Conservation (phyloP, 2,797 vertebrate species). For the Coendou prehensilis region DNA sequence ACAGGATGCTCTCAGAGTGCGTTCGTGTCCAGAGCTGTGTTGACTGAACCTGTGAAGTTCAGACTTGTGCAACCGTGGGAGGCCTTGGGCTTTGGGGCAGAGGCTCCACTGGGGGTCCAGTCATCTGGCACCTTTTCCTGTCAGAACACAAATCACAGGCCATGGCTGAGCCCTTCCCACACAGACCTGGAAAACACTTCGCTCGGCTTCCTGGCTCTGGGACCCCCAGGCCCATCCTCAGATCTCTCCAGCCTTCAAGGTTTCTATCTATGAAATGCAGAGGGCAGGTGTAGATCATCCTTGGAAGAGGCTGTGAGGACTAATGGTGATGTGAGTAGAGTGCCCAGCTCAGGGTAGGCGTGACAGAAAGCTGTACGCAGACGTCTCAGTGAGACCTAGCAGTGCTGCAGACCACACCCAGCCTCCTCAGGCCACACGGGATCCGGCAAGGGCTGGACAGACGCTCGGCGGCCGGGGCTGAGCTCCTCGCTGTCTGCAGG, state of each 20-base stretch:
- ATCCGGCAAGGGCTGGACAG: neutral
- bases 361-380: neutral
- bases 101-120: neutral
- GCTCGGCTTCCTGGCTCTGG: neutral
- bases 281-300: neutral
- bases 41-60: neutral
- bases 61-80: neutral
- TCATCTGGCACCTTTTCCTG: neutral
- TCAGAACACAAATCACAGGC: neutral
- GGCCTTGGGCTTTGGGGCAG: neutral
- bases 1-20: neutral
- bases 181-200: neutral
- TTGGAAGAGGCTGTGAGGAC: neutral
- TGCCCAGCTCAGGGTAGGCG: neutral
- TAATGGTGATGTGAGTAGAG: accelerated
- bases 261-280: constrained; percentile 21
- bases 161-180: neutral
- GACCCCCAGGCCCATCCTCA: neutral
- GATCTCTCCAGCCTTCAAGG: neutral
- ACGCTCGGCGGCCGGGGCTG: neutral
- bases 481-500: neutral
- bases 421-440: neutral
- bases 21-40: neutral
- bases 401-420: too few relatives aligned
- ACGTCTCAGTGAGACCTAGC: neutral